A percentile compares a stretch with the other conserved stretches of the same genome.
These are phyloP conservation scores for Cinclus cinclus DNA, from an alignment of 2,113 vertebrate genomes.

Conservation along the genomic window DNA sequence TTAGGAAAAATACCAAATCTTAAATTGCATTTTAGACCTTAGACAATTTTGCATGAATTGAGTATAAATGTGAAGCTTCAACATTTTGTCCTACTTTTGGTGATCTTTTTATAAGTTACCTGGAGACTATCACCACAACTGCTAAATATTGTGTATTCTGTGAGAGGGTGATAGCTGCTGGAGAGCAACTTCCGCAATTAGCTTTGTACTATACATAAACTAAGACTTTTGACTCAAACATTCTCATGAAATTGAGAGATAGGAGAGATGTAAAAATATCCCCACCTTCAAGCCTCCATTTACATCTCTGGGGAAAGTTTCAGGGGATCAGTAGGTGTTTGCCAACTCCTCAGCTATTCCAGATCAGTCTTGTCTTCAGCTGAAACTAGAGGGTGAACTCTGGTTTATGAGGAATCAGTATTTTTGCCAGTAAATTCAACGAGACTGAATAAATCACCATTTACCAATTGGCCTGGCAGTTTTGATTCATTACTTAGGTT, in stretches of 20 bases:
- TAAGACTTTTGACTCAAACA: neutral
- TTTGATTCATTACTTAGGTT: conserved; percentile 16
- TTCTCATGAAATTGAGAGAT: neutral
- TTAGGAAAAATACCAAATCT: neutral
- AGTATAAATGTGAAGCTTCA: neutral
- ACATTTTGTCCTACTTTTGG: neutral
- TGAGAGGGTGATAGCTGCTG: neutral
- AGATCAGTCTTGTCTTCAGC: neutral
- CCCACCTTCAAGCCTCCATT: neutral
- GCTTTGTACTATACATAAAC: neutral
- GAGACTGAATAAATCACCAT: neutral
- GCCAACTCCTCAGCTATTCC: neutral
- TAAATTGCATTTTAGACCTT: neutral
- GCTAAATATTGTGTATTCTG: neutral
- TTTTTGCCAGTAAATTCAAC: neutral
- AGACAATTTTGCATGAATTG: neutral
- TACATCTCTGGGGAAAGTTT: neutral
- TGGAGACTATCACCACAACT: neutral
- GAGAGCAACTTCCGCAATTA: neutral
- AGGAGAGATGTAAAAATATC: neutral
- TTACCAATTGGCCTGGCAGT: neutral
- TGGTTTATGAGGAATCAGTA: neutral
- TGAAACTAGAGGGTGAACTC: neutral
- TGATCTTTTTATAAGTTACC: neutral
- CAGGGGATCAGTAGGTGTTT: neutral